Base-by-base conservation (phyloP, 1,140 invertebrate species). In the Pogonognathellus flavescens region DNA sequence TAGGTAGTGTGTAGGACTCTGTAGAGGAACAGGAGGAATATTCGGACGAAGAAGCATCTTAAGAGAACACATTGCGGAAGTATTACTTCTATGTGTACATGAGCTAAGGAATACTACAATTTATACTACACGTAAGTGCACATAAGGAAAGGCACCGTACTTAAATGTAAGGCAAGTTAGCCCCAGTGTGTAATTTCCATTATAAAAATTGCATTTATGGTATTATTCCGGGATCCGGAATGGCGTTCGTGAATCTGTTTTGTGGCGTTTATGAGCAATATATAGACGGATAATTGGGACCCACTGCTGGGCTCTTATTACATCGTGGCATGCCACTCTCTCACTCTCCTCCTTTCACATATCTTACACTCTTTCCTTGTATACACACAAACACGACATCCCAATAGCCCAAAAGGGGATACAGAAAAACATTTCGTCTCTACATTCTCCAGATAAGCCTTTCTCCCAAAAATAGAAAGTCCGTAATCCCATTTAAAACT, bases 241-340 rank as follows among this genome's bases (percentile, higher is more conserved):
- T 85, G 76, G 52, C 76, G 52, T 76, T 85, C 84, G 53, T 85
- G 76, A 85, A 85, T 85, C 76, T 80, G 70, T 76, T 80, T 85
- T 85, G 84, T 85, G 84, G 84, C 84, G 84, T 85, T 85, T 85
- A 85, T 82, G 84, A 85, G 70, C 31, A 80, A 80, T 82, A 85
- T 80, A 80, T 76, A 80, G 57, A 52, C 41, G 84, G 55, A 85
- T 85, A 85, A 85, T 85, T 85, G 84, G 76, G 84, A 84, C 84
- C 84, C 55, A 84, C 84, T 84, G 84, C 84, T 80, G 84, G 52
- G 84, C 84, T 80, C 84, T 84, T 84, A 84, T 84, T 80, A 70
- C 84, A 80, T 70, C 55, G 60, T 76, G 72, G 52, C 84, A 84
- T 84, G 84, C 84, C n/a, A 84, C 53, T 84, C 66, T 55, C 52